phyloP scores from a whole-genome alignment of 2,797 vertebrate species.

The Craterocephalus amniculus region DNA sequence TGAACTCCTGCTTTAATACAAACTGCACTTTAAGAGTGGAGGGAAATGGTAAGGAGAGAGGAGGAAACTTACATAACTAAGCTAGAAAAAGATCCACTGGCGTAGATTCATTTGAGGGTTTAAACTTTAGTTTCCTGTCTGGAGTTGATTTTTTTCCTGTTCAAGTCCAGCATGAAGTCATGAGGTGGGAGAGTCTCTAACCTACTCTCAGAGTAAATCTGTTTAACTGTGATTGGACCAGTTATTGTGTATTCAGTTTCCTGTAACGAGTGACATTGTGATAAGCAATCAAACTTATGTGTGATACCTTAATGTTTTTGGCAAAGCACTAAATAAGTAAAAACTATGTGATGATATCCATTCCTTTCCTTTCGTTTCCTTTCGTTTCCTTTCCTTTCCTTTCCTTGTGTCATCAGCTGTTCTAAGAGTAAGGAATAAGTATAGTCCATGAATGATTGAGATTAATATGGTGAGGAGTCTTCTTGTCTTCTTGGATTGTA shows the following conservation, averaged over 20 bases:
- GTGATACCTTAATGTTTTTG: background rate
- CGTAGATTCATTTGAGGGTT: constrained; percentile 20
- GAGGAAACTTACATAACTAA: constrained; percentile 43
- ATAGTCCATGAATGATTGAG: too few relatives aligned
- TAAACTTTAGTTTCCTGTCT: background rate
- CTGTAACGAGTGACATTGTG: too few relatives aligned
- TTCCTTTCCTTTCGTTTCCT: too few relatives aligned
- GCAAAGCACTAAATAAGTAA: background rate
- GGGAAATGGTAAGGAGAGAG: constrained; percentile 42
- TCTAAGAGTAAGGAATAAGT: too few relatives aligned
- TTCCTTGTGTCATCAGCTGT: too few relatives aligned
- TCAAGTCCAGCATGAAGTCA: background rate
- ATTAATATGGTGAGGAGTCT: too few relatives aligned
- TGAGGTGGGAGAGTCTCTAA: background rate
- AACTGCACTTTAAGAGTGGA: constrained; percentile 51
- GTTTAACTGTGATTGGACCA: background rate
- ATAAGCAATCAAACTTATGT: too few relatives aligned
- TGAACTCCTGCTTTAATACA: constrained; percentile 69
- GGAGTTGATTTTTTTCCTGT: background rate
- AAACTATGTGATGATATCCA: background rate
- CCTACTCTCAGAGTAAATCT: background rate
- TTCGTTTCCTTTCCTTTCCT: too few relatives aligned
- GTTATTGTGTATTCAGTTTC: background rate
- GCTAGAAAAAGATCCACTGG: constrained; percentile 25
- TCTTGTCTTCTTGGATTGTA: too few relatives aligned